Conservation (phyloP, 92 coral and sea anemone species). For the Plumapathes pennacea region DNA sequence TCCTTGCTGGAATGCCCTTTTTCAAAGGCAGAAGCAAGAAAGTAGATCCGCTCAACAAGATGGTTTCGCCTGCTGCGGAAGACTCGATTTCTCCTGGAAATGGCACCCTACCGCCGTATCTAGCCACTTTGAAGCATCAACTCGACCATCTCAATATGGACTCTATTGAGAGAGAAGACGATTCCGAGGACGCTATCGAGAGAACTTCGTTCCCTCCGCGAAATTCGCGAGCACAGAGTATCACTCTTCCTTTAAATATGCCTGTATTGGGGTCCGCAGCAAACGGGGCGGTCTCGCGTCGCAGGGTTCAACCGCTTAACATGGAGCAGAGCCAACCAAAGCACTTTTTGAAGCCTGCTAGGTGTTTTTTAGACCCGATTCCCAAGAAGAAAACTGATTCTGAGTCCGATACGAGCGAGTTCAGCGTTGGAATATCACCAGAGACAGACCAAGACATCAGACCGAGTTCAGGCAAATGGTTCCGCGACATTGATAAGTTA, state of each 20-base stretch:
- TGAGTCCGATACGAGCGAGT: not conserved
- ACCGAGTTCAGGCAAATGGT: conserved; percentile 27
- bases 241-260: conserved; percentile 54
- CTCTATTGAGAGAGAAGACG: conserved; percentile 28
- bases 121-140: conserved; percentile 37
- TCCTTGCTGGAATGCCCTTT: conserved; percentile 35
- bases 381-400: conserved; percentile 6
- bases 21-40: conserved; percentile 24
- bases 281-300: conserved; percentile 15
- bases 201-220: conserved; percentile 36
- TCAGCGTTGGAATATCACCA: not conserved
- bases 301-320: no score
- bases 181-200: conserved; percentile 57
- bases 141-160: conserved; percentile 15
- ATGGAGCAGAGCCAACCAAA: conserved; percentile 1
- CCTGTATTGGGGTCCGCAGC: conserved; percentile 21
- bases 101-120: conserved; percentile 24
- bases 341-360: conserved; percentile 3
- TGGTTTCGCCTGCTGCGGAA: no score
- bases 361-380: conserved; percentile 1
- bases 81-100: not conserved
- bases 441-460: conserved; percentile 2
- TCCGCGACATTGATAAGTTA: conserved; percentile 58
- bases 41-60: no score
- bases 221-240: conserved; percentile 30